Base-by-base conservation (phyloP, 2,113 vertebrate species). In the Myiagra hebetior region DNA sequence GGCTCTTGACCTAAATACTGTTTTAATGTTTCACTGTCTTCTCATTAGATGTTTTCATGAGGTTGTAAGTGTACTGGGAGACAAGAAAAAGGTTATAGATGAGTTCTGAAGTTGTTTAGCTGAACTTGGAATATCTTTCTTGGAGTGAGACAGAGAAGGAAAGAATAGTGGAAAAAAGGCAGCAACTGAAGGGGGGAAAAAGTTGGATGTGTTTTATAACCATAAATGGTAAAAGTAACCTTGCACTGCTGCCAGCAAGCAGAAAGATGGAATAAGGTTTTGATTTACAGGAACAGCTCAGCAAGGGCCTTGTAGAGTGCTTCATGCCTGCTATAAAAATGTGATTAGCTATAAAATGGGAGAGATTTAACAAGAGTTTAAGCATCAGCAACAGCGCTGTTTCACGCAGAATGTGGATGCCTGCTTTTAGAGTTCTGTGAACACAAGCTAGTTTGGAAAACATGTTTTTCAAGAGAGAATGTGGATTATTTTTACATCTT, bases 201-300 rank as follows among this genome's bases (percentile, higher is more conserved):
- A 63, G 89, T 96, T 98, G 97, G 97, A 96, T 98, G 95, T 89
- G 86, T 97, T 98, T 98, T 97, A 85, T 95, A 97, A 97, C 98
- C 98, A 98, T 98, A 98, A 98, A 98, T 98, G 98, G 98, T 98
- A 98, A 98, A 98, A 98, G 94, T 97, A 97, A 97, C 87, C 92
- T 95, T 81, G 75, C 91, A 92, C 44, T 15, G 47, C 93, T 97
- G 98, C 98, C 98, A 98, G 97, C 94, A 85, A 95, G 57, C 83
- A 96, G 96, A 97, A 96, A 52, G 93, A 97, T 91, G 73, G 84
- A 96, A 97, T 97, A 97, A 97, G 98, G 98, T 98, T 98, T 98
- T 98, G 98, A 98, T 98, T 98, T 98, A 98, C 97, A 98, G 96
- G 93, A 97, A 97, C 88, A 93, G 95, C 97, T 97, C 97, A 97